These are phyloP conservation scores for Chaetops frenatus DNA, from an alignment of 2,113 vertebrate genomes.

Conservation along the genomic window DNA sequence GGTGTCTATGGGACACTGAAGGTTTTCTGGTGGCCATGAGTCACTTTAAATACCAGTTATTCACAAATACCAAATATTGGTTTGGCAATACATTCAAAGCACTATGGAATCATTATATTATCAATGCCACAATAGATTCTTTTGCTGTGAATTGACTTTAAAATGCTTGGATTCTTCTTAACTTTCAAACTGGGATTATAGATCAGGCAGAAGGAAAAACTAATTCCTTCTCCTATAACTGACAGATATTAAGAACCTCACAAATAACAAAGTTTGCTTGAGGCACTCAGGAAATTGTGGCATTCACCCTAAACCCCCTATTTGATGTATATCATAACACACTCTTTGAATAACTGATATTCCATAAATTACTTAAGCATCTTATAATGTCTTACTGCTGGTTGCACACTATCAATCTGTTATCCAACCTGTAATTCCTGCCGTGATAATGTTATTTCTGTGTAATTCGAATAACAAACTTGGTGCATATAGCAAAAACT, in stretches of 20 bases:
- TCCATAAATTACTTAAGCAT: not conserved
- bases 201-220: not conserved
- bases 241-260: not conserved
- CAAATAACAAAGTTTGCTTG: not conserved
- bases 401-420: not conserved
- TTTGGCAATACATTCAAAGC: not conserved
- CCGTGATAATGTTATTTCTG: not conserved
- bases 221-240: not conserved
- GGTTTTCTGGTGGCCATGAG: not conserved
- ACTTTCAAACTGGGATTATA: not conserved
- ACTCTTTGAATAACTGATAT: not conserved
- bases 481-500: not conserved
- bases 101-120: not conserved
- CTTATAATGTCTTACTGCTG: not conserved
- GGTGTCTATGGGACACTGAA: not conserved
- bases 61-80: not conserved
- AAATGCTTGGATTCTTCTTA: not conserved
- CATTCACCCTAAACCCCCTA: fast-evolving
- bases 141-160: not conserved
- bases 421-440: not conserved
- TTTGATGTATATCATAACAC: not conserved
- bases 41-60: not conserved
- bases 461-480: not conserved
- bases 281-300: not conserved
- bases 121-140: not conserved